Percentiles rank a stretch among this genome's conserved stretches.
phyloP scores from a whole-genome alignment of 2,113 vertebrate genomes.

The Oryzias curvinotus region DNA sequence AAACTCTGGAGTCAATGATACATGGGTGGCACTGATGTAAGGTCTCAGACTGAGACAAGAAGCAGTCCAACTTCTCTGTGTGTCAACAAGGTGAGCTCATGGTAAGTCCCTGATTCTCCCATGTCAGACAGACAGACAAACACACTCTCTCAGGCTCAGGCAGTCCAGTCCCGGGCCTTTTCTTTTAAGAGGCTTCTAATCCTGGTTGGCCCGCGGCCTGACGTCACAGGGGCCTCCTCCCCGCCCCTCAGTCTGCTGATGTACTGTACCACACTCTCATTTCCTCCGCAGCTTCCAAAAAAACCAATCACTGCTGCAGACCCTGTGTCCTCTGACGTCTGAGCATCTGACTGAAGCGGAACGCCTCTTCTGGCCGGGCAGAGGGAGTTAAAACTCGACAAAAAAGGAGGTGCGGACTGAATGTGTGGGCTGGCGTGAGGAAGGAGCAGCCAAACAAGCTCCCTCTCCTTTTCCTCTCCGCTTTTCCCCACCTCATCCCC shows the following conservation, averaged over 20 bases:
- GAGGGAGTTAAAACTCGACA: slow-evolving; percentile 73
- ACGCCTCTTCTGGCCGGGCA: slow-evolving; percentile 59
- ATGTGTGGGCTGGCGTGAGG: slow-evolving; percentile 47
- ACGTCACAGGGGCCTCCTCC: slow-evolving; percentile 81
- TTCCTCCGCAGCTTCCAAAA: slow-evolving; percentile 83
- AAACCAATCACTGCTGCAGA: slow-evolving; percentile 82
- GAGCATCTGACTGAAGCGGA: slow-evolving; percentile 73
- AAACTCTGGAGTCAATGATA: slow-evolving; percentile 18
- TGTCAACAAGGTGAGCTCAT: slow-evolving; percentile 75
- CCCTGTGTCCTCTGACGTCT: slow-evolving; percentile 76
- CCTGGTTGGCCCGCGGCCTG: slow-evolving; percentile 83
- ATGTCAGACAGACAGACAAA: slow-evolving; percentile 59
- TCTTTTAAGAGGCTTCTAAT: slow-evolving; percentile 99
- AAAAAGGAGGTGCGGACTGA: slow-evolving; percentile 36
- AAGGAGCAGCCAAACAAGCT: slow-evolving; percentile 46
- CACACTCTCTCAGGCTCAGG: slow-evolving; percentile 54
- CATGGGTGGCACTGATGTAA: slow-evolving; percentile 36
- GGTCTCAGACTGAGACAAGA: slow-evolving; percentile 36
- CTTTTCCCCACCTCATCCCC: slow-evolving; percentile 40
- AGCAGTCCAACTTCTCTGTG: slow-evolving; percentile 49
- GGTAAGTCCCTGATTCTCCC: slow-evolving; percentile 76
- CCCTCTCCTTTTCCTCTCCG: slow-evolving; percentile 37
- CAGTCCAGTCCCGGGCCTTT: slow-evolving; percentile 55
- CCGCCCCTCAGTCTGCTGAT: slow-evolving; percentile 83
- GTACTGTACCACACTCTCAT: slow-evolving; percentile 86